Evolutionary conservation across 2,888 invertebrate genomes (phyloP), one percentile per base, ranked within the genome.

Genomic region (Acrobasis consociella): DNA sequence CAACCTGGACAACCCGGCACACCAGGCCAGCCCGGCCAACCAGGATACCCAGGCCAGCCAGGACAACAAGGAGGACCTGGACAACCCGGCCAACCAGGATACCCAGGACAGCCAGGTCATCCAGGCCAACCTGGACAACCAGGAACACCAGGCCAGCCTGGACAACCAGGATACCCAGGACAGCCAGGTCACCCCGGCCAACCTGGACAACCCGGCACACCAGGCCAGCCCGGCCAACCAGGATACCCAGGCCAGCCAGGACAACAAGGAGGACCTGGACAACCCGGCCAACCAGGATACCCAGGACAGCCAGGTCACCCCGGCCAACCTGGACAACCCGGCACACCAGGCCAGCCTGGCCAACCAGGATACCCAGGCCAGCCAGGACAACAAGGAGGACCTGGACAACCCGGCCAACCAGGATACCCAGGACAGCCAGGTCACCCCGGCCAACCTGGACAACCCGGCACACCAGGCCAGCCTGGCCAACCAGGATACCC

Each of bases 61-160:
- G 70, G 67, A n/a, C n/a, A n/a, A n/a, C n/a, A n/a, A n/a, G n/a
- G n/a, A n/a, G n/a, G n/a, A n/a, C n/a, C n/a, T n/a, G n/a, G n/a
- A n/a, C n/a, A 62, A 0, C 65, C 67, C 50, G 73, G 78, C 31
- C 62, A 67, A 42, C 77, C 81, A 15, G 78, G 77, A 22, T 62
- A 62, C 0, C 73, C 75, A 62, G 75, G 65, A n/a, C 46, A 62
- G 22, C 73, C 78, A 52, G 76, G 78, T 3, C 22, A 68, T 15
- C 69, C 70, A 1, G 72, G 70, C 60, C 64, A 64, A 51, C 78
- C 82, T 58, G 69, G 69, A 1, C 17, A 62, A 11, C 65, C 62
- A 37, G 67, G 74, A 63, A 49, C 58, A 37, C 71, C 65, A 0
- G 91, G 86, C 9, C 88, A 72, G 49, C 94, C 94, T 31, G 91